These are phyloP conservation scores for Protophormia terraenovae DNA, from an alignment of 2,888 invertebrate genomes.

Conservation along the genomic window DNA sequence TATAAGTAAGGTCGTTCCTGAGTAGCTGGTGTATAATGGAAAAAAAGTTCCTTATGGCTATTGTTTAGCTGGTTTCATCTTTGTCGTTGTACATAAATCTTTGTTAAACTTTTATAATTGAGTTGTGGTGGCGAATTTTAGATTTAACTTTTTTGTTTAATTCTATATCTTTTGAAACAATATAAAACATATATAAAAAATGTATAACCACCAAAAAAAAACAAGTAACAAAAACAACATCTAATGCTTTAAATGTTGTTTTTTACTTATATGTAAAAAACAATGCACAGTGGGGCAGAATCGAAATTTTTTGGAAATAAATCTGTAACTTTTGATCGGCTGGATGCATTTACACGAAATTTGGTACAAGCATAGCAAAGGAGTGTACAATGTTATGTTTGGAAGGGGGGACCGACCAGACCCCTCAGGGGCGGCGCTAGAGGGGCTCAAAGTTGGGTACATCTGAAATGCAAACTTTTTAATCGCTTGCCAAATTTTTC, in stretches of 20 bases:
- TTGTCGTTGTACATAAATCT: conserved; percentile 52
- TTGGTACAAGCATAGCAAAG: too few relatives aligned
- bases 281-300: too few relatives aligned
- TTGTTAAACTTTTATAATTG: conserved; percentile 61
- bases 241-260: neutral
- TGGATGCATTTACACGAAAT: too few relatives aligned
- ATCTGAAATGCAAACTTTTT: too few relatives aligned
- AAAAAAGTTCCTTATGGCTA: conserved; percentile 11
- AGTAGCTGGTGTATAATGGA: neutral
- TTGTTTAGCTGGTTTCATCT: conserved; percentile 37
- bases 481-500: too few relatives aligned
- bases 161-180: neutral
- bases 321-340: too few relatives aligned
- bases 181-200: neutral
- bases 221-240: neutral
- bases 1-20: neutral
- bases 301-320: too few relatives aligned
- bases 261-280: too few relatives aligned
- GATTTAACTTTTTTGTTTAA: conserved; percentile 38
- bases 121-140: conserved; percentile 52
- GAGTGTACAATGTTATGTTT: too few relatives aligned
- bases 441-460: too few relatives aligned
- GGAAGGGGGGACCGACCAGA: too few relatives aligned
- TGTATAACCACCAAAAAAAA: conserved; percentile 4
- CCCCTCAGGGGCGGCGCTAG: too few relatives aligned